Percentiles rank a stretch among this genome's conserved stretches.
These are phyloP conservation scores for Mesochorus sp. DNA, from an alignment of 2,888 invertebrate genomes.

Conservation along the genomic window DNA sequence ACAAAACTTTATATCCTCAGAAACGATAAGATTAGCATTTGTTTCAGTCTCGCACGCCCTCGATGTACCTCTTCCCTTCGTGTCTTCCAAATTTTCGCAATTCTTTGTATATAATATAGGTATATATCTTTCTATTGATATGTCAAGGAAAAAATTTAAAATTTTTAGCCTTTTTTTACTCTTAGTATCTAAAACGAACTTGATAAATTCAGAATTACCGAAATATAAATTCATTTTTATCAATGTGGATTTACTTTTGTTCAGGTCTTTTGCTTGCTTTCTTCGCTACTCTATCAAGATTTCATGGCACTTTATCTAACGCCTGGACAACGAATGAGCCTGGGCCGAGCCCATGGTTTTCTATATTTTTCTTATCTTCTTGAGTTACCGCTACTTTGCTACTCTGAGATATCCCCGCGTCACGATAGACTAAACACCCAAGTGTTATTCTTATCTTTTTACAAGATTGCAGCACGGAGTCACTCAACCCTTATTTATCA, in stretches of 20 bases:
- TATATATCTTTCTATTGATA: background rate
- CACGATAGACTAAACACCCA: constrained; percentile 21
- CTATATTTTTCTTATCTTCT: background rate
- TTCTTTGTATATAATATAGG: background rate
- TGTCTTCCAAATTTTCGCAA: background rate
- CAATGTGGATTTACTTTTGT: background rate
- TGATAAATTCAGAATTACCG: no score
- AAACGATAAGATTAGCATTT: constrained; percentile 68
- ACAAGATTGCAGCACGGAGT: constrained; percentile 12
- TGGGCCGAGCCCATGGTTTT: no score
- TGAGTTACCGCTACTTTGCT: background rate
- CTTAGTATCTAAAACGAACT: no score
- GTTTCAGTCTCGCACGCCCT: constrained; percentile 42
- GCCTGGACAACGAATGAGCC: background rate
- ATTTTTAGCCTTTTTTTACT: no score
- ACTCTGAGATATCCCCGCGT: background rate
- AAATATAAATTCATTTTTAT: background rate
- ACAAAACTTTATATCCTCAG: constrained; percentile 63
- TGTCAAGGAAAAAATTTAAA: background rate
- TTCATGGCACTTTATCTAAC: background rate
- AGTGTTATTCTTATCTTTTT: background rate
- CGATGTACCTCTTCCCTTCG: constrained; percentile 16
- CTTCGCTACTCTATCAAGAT: background rate
- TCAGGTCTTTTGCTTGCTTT: background rate
- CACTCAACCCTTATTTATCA: background rate